These are phyloP conservation scores for Pseudanteris insignis DNA, from an alignment of 2,888 invertebrate genomes.

Conservation along the genomic window DNA sequence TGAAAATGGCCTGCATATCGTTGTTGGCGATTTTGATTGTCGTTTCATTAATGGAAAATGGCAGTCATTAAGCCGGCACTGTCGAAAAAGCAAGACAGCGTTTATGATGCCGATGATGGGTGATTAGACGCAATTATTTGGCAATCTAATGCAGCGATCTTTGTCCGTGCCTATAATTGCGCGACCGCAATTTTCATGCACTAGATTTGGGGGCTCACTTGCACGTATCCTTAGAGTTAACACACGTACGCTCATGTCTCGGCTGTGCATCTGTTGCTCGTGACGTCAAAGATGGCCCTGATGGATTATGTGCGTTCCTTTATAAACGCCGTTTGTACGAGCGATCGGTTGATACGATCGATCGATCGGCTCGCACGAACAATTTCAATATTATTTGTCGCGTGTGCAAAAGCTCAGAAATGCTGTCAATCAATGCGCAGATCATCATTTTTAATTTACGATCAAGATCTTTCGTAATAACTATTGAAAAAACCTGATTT, in stretches of 20 bases:
- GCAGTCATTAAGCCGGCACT: neutral
- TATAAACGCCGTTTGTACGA: slow-evolving; percentile 17
- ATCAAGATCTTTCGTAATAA: too few relatives aligned
- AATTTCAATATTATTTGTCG: slow-evolving; percentile 18
- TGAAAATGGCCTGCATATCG: too few relatives aligned
- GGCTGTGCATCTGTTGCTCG: slow-evolving; percentile 25
- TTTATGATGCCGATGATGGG: slow-evolving; percentile 17
- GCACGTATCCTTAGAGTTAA: slow-evolving; percentile 27
- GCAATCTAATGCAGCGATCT: slow-evolving; percentile 26
- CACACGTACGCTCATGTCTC: slow-evolving; percentile 14
- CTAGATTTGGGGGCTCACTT: slow-evolving; percentile 29
- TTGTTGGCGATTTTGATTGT: too few relatives aligned
- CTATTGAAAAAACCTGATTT: too few relatives aligned
- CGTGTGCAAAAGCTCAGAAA: too few relatives aligned
- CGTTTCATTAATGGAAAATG: neutral
- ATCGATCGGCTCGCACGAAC: slow-evolving; percentile 21
- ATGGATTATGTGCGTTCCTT: slow-evolving; percentile 43
- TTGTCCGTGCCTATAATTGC: slow-evolving; percentile 33
- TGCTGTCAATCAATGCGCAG: slow-evolving; percentile 8
- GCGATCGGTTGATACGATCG: slow-evolving; percentile 26
- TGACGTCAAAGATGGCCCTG: slow-evolving; percentile 66
- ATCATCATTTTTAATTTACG: slow-evolving; percentile 11
- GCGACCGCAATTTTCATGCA: slow-evolving; percentile 21
- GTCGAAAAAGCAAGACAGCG: slow-evolving; percentile 5
- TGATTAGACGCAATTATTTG: slow-evolving; percentile 24